Base-by-base conservation (phyloP, 1,140 invertebrate genomes). In the Diachasma alloeum region DNA sequence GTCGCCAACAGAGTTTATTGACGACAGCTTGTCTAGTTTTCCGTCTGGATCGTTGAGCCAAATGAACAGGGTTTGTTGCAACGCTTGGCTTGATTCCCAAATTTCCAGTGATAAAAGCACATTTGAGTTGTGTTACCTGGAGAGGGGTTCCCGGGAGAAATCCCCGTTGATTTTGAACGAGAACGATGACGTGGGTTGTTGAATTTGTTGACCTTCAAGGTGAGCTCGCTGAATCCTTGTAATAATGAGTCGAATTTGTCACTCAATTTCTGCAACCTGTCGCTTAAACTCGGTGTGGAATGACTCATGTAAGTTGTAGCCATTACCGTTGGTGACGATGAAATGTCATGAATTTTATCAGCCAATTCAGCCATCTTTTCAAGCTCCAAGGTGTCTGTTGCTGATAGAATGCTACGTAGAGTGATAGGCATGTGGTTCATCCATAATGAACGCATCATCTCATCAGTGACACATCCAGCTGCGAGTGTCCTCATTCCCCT, bases 391-490 rank as follows among this genome's bases (percentile, higher is more conserved):
- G 66, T 74, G n/a, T 67, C 15, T 15, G 22, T 22, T 17, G 48
- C 37, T 67, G 37, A 10, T 15, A 78, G 74, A 15, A 79, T 72
- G 48, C 48, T 66, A 15, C 31, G 56, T n/a, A 77, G 46, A 17
- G 72, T 42, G 3, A 77, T 17, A 22, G 82, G 82, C 68, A 84
- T 53, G 53, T 77, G 78, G 5, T 74, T 72, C 44, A 78, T 46
- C 79, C 83, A 85, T 53, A 80, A 68, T 3, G 76, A 76, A 9
- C 39, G 66, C 24, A 83, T 24, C 8, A 80, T 71, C 15, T 79
- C 76, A 26, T 82, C 82, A 4, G 48, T 11, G 4, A 78, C 75
- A 56, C 77, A 66, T 15, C 17, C 79, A n/a, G n/a, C n/a, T n/a
- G n/a, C n/a, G n/a, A n/a, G n/a, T n/a, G n/a, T n/a, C n/a, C n/a